Evolutionary conservation across 2,113 vertebrate genomes (phyloP).

Genomic region (Chaenogobius annularis): DNA sequence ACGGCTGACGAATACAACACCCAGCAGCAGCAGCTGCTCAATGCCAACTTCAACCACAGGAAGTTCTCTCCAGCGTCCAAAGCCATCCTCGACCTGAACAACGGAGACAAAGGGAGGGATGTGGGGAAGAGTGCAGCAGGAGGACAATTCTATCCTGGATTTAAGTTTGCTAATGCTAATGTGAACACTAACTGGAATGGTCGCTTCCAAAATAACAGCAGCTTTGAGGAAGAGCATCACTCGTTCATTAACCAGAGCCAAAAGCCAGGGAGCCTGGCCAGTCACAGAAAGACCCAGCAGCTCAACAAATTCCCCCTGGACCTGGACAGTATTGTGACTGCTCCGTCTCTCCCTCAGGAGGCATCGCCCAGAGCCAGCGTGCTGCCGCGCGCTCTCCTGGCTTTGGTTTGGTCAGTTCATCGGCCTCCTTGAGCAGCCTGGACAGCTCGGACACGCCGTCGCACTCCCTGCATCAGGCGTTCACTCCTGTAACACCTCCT

Average conservation of each 20-base stretch:
- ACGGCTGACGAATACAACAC: conserved; percentile 23
- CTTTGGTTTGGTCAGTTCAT: conserved; percentile 36
- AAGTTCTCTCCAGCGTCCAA: conserved; percentile 71
- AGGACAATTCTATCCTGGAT: conserved; percentile 46
- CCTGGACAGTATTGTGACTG: conserved; percentile 64
- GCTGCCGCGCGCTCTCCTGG: conserved; percentile 52
- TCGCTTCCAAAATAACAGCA: conserved; percentile 33
- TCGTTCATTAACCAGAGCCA: conserved; percentile 39
- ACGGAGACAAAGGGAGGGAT: conserved; percentile 54
- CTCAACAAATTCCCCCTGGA: conserved; percentile 75
- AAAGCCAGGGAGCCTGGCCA: conserved; percentile 21
- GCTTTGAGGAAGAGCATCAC: conserved; percentile 56
- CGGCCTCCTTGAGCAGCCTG: conserved; percentile 48
- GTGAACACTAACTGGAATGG: conserved; percentile 53
- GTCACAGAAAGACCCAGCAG: conserved; percentile 62
- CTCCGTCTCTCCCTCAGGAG: conserved; percentile 19
- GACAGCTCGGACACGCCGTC: conserved; percentile 51
- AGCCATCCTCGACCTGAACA: conserved; percentile 79
- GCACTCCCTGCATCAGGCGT: conserved; percentile 26
- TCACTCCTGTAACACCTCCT: conserved; percentile 15
- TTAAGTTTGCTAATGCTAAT: conserved; percentile 50
- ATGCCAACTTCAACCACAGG: conserved; percentile 58
- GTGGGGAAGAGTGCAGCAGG: conserved; percentile 57
- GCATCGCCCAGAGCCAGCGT: conserved; percentile 9
- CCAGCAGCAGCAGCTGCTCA: conserved; percentile 15